phyloP scores from a whole-genome alignment of 2,888 invertebrate genomes.

The Ormyrus labotus region DNA sequence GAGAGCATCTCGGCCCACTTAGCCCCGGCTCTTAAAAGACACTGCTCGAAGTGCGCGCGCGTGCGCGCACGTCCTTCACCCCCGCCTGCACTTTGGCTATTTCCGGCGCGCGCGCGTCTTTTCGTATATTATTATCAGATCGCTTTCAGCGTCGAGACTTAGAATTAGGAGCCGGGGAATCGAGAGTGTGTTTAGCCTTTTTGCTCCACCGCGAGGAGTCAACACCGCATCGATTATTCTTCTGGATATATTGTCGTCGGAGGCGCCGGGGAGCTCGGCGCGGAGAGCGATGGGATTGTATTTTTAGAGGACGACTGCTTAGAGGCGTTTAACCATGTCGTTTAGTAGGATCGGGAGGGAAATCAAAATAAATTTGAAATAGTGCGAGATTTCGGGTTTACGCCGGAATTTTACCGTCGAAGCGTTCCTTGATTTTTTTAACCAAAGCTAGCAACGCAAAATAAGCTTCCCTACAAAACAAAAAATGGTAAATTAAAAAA shows the following conservation, averaged over 20 bases:
- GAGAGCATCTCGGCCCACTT: constrained; percentile 20
- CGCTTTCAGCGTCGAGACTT: background rate
- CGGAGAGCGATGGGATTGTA: background rate
- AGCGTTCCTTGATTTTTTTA: background rate
- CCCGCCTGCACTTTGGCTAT: too few species aligned
- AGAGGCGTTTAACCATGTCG: constrained; percentile 28
- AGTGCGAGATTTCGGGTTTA: background rate
- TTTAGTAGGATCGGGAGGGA: constrained; percentile 27
- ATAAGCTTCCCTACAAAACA: background rate
- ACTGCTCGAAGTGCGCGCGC: constrained; percentile 5
- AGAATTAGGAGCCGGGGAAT: background rate
- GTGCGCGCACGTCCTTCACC: background rate
- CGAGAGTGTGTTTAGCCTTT: constrained; percentile 37
- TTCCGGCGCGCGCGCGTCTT: too few species aligned
- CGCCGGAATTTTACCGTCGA: background rate
- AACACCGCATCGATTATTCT: constrained; percentile 53
- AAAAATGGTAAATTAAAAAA: background rate
- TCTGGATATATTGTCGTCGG: background rate
- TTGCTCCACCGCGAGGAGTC: constrained; percentile 29
- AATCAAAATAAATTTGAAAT: constrained; percentile 30
- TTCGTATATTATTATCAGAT: too few species aligned
- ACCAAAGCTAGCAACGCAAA: background rate
- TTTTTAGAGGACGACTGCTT: constrained; percentile 31
- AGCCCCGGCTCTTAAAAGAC: background rate
- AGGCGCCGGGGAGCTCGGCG: background rate